Percentiles rank a stretch among this genome's conserved stretches.
phyloP scores from a whole-genome alignment of 2,113 vertebrate species.

The Antechinus flavipes region DNA sequence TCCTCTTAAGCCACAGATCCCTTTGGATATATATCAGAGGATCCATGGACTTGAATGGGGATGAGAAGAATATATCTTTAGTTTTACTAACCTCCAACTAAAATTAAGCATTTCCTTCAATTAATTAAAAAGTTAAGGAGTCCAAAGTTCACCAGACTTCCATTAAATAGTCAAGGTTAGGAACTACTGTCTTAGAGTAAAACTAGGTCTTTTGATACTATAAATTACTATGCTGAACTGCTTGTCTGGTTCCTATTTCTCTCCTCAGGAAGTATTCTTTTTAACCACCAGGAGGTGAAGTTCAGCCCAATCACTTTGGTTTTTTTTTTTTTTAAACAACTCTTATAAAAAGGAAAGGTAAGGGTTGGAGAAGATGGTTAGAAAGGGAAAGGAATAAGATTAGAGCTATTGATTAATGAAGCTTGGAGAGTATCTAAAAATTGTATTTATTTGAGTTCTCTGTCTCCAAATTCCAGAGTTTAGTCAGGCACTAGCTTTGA shows the following conservation, averaged over 20 bases:
- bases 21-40: not conserved
- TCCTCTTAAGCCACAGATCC: not conserved
- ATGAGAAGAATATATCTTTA: not conserved
- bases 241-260: not conserved
- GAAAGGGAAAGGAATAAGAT: constrained; percentile 24
- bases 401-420: constrained; percentile 53
- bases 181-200: not conserved
- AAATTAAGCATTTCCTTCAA: not conserved
- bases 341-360: constrained; percentile 50
- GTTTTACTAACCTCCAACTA: not conserved
- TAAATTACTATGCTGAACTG: not conserved
- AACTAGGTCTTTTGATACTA: not conserved
- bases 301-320: constrained; percentile 48
- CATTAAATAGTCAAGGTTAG: not conserved
- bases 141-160: not conserved
- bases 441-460: not conserved
- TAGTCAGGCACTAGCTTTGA: not conserved
- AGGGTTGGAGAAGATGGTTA: constrained; percentile 2
- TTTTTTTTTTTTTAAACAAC: not conserved
- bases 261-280: not conserved
- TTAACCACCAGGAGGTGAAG: constrained; percentile 55
- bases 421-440: constrained; percentile 38
- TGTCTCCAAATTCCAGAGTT: not conserved
- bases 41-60: not conserved
- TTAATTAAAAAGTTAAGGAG: not conserved